Percentiles rank a stretch among this genome's conserved stretches.
These are phyloP conservation scores for Acanthurus lineatus DNA, from an alignment of 2,797 vertebrate genomes.

Conservation along the genomic window DNA sequence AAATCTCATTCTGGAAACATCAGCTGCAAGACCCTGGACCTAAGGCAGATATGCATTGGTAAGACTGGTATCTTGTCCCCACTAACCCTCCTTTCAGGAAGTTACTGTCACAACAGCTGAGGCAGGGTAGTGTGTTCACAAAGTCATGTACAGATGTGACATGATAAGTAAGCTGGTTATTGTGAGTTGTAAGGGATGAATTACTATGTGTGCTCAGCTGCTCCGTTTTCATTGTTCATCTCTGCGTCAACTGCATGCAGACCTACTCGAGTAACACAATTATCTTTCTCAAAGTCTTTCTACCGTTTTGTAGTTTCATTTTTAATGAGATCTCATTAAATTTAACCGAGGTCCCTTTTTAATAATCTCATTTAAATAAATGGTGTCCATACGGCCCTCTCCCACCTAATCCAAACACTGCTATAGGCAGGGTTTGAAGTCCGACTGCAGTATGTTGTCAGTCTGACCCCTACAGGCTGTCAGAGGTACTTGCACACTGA, in stretches of 20 bases:
- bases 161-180: not conserved
- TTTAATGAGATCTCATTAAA: constrained; percentile 32
- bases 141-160: constrained; percentile 24
- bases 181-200: constrained; percentile 15
- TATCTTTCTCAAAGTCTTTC: not conserved
- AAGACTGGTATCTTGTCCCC: constrained; percentile 72
- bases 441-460: constrained; percentile 23
- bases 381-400: constrained; percentile 22
- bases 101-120: constrained; percentile 25
- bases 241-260: not conserved
- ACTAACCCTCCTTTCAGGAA: constrained; percentile 13
- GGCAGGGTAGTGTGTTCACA: not conserved
- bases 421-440: constrained; percentile 50
- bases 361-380: constrained; percentile 48
- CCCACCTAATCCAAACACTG: constrained; percentile 34
- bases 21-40: constrained; percentile 93
- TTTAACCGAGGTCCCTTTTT: constrained; percentile 30
- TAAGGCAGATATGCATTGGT: constrained; percentile 95
- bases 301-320: not conserved
- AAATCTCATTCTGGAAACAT: constrained; percentile 83
- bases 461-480: constrained; percentile 79
- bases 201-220: constrained; percentile 4
- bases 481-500: constrained; percentile 37
- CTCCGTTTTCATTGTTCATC: not conserved
- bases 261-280: constrained; percentile 6